Conservation (phyloP, 2,888 invertebrate species). For the Nephrocerus scutellatus region DNA sequence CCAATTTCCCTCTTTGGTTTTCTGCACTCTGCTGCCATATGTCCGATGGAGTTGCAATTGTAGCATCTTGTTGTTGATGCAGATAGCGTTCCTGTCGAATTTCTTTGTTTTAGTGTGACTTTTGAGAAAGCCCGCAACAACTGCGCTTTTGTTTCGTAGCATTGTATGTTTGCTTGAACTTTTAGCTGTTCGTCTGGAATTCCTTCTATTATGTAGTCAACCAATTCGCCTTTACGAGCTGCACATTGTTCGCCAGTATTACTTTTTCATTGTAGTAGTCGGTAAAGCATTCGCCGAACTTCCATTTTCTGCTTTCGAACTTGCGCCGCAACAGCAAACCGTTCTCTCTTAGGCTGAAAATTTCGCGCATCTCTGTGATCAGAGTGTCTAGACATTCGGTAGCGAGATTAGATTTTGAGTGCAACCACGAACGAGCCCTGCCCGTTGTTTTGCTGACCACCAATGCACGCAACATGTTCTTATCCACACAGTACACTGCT, state of each 20-base stretch:
- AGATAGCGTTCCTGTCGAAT: neutral
- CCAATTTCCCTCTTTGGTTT: constrained; percentile 8
- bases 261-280: constrained; percentile 18
- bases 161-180: constrained; percentile 16
- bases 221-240: constrained; percentile 13
- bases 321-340: constrained; percentile 14
- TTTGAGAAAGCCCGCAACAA: constrained; percentile 16
- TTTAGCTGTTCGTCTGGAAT: constrained; percentile 16
- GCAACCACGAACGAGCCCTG: too few species aligned
- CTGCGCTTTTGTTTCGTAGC: constrained; percentile 7
- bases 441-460: too few species aligned
- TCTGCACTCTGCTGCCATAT: constrained; percentile 11
- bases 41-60: constrained; percentile 12
- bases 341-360: constrained; percentile 1
- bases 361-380: neutral
- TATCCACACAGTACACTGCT: too few species aligned
- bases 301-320: constrained; percentile 17
- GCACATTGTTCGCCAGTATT: constrained; percentile 8
- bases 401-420: constrained; percentile 3
- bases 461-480: too few species aligned
- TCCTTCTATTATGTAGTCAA: constrained; percentile 20
- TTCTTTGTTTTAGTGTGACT: too few species aligned
- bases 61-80: constrained; percentile 2
- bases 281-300: constrained; percentile 7
- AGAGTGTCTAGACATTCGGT: neutral